These are phyloP conservation scores for Tursiops truncatus DNA, from an alignment of 2,113 vertebrate species.

Conservation along the genomic window DNA sequence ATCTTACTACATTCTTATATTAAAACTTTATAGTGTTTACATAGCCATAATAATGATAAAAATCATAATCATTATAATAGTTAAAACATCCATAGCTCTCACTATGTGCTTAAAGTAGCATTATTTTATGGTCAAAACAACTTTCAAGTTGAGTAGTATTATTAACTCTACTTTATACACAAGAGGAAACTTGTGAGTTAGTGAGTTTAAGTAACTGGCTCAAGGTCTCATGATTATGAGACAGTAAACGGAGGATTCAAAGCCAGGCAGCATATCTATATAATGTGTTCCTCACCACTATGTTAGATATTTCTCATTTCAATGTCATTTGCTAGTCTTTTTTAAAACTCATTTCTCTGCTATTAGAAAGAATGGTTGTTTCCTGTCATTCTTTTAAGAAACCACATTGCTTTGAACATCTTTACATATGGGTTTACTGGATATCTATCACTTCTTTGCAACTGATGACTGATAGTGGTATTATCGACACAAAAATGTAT, in stretches of 20 bases:
- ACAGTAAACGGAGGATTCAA: background rate
- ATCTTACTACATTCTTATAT: conserved; percentile 21
- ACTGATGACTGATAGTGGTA: background rate
- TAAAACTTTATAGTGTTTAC: conserved; percentile 5
- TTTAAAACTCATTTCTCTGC: background rate
- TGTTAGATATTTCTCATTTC: background rate
- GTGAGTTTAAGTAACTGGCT: background rate
- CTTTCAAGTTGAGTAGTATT: conserved; percentile 19
- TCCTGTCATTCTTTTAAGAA: background rate
- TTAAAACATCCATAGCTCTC: background rate
- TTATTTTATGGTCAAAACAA: conserved; percentile 21
- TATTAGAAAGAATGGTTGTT: background rate
- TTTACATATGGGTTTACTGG: background rate
- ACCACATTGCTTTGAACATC: background rate
- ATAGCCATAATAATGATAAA: conserved; percentile 18
- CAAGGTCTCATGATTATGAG: background rate
- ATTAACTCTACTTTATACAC: background rate
- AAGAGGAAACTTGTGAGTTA: background rate
- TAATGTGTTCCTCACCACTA: background rate
- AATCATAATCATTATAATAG: background rate
- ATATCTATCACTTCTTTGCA: background rate
- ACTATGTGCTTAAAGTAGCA: background rate
- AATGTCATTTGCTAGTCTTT: background rate
- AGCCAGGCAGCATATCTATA: background rate
- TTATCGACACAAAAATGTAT: background rate